Conservation (phyloP, 2,797 vertebrate species). For the Parambassis ranga region DNA sequence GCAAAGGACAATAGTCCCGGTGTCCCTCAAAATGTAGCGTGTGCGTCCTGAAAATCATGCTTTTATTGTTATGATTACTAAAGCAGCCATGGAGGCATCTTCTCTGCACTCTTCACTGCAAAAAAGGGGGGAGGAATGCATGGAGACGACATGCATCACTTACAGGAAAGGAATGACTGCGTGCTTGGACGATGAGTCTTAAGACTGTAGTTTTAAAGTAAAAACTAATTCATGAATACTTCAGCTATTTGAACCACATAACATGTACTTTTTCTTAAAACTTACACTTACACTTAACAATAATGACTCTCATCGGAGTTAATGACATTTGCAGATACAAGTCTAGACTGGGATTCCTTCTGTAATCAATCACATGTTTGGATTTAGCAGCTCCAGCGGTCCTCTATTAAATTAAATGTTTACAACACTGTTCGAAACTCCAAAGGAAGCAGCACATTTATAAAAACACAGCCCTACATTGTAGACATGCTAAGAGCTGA, state of each 20-base stretch:
- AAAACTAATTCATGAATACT: too few relatives aligned
- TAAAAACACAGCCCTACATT: neutral
- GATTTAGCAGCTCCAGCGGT: neutral
- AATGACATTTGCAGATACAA: slow-evolving; percentile 41
- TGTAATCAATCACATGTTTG: slow-evolving; percentile 23
- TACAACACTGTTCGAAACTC: neutral
- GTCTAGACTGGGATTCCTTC: slow-evolving; percentile 43
- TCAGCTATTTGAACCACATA: neutral
- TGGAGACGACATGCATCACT: slow-evolving; percentile 55
- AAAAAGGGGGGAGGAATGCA: slow-evolving; percentile 38
- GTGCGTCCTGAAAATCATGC: neutral
- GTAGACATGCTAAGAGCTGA: neutral
- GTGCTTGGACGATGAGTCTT: slow-evolving; percentile 47
- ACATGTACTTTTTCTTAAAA: slow-evolving; percentile 2
- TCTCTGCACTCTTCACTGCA: slow-evolving; percentile 32
- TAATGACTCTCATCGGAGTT: slow-evolving; percentile 5
- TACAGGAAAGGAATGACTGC: slow-evolving; percentile 55
- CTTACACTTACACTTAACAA: too few relatives aligned
- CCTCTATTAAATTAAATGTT: neutral
- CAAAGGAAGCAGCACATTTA: neutral
- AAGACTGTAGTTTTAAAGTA: neutral
- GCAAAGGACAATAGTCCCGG: neutral
- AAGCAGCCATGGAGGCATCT: neutral
- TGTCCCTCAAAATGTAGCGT: neutral
- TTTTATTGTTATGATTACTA: neutral